Percentiles rank a stretch among this genome's conserved stretches.
These are phyloP conservation scores for Zenarchopterus dispar DNA, from an alignment of 2,797 vertebrate species.

Conservation along the genomic window DNA sequence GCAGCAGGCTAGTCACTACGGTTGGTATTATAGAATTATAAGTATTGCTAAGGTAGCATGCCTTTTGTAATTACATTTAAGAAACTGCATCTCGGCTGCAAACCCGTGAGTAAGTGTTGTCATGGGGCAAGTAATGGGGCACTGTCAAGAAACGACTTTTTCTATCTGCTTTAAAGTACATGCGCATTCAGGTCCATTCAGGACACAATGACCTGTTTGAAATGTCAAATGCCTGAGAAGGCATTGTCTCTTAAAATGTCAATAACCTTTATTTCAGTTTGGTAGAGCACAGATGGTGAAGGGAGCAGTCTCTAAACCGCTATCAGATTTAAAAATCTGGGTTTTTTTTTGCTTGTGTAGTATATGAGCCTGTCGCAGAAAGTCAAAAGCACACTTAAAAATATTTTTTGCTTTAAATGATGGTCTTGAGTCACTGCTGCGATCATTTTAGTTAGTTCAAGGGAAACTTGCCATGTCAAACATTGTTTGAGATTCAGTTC, in stretches of 20 bases:
- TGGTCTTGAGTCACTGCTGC: no score
- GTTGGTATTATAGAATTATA: constrained; percentile 60
- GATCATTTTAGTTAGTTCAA: no score
- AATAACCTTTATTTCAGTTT: constrained; percentile 4
- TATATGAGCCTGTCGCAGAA: neutral
- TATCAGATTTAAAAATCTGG: neutral
- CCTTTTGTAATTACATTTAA: constrained; percentile 74
- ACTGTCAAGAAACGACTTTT: constrained; percentile 34
- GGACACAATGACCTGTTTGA: neutral
- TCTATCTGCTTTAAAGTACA: constrained; percentile 64
- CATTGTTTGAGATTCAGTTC: no score
- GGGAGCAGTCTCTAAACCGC: neutral
- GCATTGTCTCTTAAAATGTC: neutral
- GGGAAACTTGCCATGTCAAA: no score
- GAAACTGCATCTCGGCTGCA: constrained; percentile 27
- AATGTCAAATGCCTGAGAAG: neutral
- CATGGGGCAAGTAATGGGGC: constrained; percentile 60
- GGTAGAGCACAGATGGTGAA: neutral
- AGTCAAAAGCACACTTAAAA: no score
- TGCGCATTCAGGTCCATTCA: constrained; percentile 30
- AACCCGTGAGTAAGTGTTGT: constrained; percentile 53
- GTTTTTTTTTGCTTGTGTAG: neutral
- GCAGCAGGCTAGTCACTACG: constrained; percentile 56
- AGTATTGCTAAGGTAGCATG: constrained; percentile 43
- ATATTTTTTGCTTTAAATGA: no score